phyloP scores from a whole-genome alignment of 2,797 vertebrate genomes.

The Denticeps clupeoides region DNA sequence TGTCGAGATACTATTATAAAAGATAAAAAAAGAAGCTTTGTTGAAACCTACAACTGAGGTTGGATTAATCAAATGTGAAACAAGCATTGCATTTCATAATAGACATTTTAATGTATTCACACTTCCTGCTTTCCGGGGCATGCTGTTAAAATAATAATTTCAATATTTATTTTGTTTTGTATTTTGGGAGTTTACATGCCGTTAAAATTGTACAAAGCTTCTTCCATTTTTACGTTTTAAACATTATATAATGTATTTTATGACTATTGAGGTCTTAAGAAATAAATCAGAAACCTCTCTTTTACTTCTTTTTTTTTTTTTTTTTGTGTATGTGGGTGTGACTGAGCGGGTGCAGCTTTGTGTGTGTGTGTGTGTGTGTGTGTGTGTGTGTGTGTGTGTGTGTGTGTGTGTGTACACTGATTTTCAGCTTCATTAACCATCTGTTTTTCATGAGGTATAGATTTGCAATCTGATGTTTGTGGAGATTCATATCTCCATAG shows the following conservation, averaged over 20 bases:
- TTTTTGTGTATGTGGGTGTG: not conserved
- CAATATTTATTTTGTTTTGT: constrained; percentile 35
- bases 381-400: no score
- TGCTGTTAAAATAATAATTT: constrained; percentile 28
- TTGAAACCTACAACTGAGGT: constrained; percentile 20
- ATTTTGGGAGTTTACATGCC: constrained; percentile 20
- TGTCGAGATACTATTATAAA: constrained; percentile 24
- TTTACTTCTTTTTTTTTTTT: not conserved
- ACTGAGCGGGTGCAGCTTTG: no score
- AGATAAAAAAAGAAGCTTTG: constrained; percentile 27
- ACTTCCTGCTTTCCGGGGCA: constrained; percentile 31
- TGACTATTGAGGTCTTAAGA: constrained; percentile 27
- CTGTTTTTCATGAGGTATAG: no score
- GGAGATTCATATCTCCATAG: no score
- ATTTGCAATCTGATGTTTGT: no score
- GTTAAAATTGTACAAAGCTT: constrained; percentile 31
- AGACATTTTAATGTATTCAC: constrained; percentile 21
- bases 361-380: no score
- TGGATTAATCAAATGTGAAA: constrained; percentile 29
- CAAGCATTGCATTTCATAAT: constrained; percentile 28
- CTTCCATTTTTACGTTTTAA: constrained; percentile 22
- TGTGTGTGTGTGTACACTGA: no score
- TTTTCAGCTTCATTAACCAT: no score
- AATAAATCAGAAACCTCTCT: constrained; percentile 25
- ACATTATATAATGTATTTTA: constrained; percentile 21